Evolutionary conservation across 2,888 invertebrate genomes (phyloP).

Genomic region (Hydraecia micacea): DNA sequence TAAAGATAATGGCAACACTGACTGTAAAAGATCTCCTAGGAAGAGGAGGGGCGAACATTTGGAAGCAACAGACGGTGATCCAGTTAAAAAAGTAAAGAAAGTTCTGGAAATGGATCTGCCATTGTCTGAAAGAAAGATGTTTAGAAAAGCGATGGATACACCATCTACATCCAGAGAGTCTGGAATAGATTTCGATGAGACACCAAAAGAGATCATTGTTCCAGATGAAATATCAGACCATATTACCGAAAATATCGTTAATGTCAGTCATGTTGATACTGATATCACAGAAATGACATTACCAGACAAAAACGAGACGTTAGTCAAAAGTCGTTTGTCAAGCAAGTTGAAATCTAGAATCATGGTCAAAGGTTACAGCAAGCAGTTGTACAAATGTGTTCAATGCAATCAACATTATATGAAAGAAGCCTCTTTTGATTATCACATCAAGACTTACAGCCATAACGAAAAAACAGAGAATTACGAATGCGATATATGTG

Average conservation of each 20-base stretch:
- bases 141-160: neutral
- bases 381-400: conserved; percentile 40
- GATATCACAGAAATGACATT: neutral
- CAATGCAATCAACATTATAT: conserved; percentile 47
- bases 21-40: neutral
- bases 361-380: conserved; percentile 12
- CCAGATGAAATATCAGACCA: conserved; percentile 14
- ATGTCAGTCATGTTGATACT: conserved; percentile 21
- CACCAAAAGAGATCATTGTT: conserved; percentile 1
- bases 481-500: conserved; percentile 47
- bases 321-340: conserved; percentile 27
- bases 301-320: neutral
- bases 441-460: conserved; percentile 19
- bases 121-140: conserved; percentile 3
- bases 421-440: conserved; percentile 5
- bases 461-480: neutral
- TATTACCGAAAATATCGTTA: neutral
- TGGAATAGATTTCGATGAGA: conserved; percentile 1
- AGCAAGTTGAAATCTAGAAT: conserved; percentile 32
- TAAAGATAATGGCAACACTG: neutral
- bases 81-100: neutral
- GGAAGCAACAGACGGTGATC: neutral
- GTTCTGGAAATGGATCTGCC: neutral
- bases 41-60: conserved; percentile 18
- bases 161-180: conserved; percentile 19